Evolutionary conservation across 2,797 vertebrate genomes (phyloP), one percentile per base, ranked within the genome.

Genomic region (Psittacula derbiana): DNA sequence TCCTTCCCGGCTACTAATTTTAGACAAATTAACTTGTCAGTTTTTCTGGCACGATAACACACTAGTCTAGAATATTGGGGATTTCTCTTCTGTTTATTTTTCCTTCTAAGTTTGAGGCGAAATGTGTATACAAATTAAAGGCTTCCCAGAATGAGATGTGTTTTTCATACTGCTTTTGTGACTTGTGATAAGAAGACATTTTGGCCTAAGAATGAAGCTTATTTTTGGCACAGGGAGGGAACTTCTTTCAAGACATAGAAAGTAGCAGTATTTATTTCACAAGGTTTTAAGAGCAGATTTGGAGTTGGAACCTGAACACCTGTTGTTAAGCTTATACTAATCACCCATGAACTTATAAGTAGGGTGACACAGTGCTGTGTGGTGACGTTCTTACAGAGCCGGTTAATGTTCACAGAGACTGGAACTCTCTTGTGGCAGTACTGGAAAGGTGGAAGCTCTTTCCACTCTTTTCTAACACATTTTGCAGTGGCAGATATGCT

Each of bases 311-410:
- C 83, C 80, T 85, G 90, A 90, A 93, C 96, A 96, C 80, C 76
- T 92, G 93, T 95, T 93, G 61, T 76, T 72, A 87, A 90, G 86
- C 93, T 96, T 93, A 88, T 8, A 57, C 80, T 92, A 92, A 92
- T 92, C 91, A 86, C 71, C 71, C 73, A 86, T 93, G 94, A 96
- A 81, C 92, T 80, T 86, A 1, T 82, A 88, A 94, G 88, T 3
- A 46, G 78, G 90, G 93, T 87, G 86, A 94, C 61, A 28, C 41
- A 28, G 82, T 3, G n/a, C 76, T 79, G 65, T 25, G 81, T 20
- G 55, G 87, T 33, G 46, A 23, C 72, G 1, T 58, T 49, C 69
- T 69, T 75, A 53, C 61, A 70, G 74, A 33, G 40, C 43, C 28
- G n/a, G n/a, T 36, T 52, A 7, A 8, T 6, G 20, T 80, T 88